phyloP scores from a whole-genome alignment of 2,113 vertebrate genomes.

The Arizona elegans region DNA sequence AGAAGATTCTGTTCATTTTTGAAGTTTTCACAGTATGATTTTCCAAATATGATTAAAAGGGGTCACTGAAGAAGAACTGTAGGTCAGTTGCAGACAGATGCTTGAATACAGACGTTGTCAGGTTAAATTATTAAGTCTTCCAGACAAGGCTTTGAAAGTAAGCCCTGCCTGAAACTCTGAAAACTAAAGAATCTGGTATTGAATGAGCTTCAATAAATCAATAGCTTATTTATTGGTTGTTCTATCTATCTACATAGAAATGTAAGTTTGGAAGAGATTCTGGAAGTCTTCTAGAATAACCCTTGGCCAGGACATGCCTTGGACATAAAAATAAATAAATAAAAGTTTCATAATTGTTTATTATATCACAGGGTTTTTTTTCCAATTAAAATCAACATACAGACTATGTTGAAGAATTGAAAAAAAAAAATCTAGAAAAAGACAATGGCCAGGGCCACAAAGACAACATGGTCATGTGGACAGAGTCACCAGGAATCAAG shows the following conservation, averaged over 20 bases:
- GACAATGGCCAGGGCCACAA: not conserved
- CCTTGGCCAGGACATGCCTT: not conserved
- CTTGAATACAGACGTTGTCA: not conserved
- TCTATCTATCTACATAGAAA: not conserved
- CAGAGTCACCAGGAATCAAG: not conserved
- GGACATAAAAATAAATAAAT: not conserved
- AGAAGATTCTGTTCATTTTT: not conserved
- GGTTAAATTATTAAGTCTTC: not conserved
- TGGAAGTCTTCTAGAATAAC: not conserved
- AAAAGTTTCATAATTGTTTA: not conserved
- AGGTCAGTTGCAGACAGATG: not conserved
- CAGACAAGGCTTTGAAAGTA: not conserved
- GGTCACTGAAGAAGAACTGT: not conserved
- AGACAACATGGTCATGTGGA: not conserved
- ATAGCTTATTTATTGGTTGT: not conserved
- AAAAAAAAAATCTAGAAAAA: not conserved
- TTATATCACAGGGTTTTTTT: not conserved
- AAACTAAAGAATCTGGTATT: not conserved
- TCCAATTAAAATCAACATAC: not conserved
- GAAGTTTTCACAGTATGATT: not conserved
- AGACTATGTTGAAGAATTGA: not conserved
- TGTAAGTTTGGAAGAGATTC: not conserved
- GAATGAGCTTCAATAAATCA: not conserved
- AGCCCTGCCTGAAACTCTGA: not conserved
- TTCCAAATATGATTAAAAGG: not conserved